These are phyloP conservation scores for Diphyllodes magnificus DNA, from an alignment of 2,113 vertebrate species.

Conservation along the genomic window DNA sequence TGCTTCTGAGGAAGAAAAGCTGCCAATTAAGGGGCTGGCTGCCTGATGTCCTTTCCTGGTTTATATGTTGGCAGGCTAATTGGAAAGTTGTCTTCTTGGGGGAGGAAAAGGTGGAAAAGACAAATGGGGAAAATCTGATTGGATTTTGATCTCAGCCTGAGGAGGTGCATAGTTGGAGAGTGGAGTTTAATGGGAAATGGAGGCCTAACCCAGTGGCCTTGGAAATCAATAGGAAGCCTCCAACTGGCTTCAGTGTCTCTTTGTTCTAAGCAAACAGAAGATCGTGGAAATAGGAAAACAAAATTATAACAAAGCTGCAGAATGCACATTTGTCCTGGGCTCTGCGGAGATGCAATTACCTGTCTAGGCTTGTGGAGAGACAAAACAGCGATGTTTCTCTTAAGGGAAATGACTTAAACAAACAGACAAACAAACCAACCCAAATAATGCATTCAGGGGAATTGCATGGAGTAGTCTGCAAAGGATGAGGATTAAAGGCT, in stretches of 20 bases:
- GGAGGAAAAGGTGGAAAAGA: background rate
- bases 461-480: background rate
- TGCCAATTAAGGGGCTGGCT: background rate
- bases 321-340: background rate
- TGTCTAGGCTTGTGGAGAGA: background rate
- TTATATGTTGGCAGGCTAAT: background rate
- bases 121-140: background rate
- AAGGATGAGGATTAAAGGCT: background rate
- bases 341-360: background rate
- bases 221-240: background rate
- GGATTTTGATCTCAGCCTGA: background rate
- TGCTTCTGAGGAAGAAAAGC: background rate
- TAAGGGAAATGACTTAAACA: background rate
- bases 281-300: background rate
- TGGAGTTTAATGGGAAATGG: background rate
- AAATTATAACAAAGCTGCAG: background rate
- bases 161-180: background rate
- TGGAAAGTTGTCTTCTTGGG: background rate
- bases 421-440: background rate
- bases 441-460: background rate
- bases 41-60: background rate
- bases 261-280: background rate
- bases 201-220: background rate
- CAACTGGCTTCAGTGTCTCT: background rate
- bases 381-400: background rate